Percentiles rank a stretch among this genome's conserved stretches.
These are phyloP conservation scores for Knipowitschia caucasica DNA, from an alignment of 2,797 vertebrate genomes.

Conservation along the genomic window DNA sequence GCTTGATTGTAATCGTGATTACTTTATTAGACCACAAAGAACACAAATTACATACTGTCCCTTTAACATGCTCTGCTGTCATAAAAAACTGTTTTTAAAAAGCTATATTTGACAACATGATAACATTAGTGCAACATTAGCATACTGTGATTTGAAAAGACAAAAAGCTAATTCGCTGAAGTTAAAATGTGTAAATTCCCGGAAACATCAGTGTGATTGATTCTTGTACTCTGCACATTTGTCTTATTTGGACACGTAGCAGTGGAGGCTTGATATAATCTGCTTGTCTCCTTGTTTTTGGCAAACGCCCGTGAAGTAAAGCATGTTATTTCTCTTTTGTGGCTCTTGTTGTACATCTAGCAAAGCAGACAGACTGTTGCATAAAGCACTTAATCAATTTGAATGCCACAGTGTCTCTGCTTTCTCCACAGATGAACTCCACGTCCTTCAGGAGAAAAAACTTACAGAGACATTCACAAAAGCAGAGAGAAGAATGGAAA, in stretches of 20 bases:
- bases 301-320: no score
- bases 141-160: no score
- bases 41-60: no score
- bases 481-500: slow-evolving; percentile 34
- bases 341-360: not conserved
- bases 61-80: no score
- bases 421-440: slow-evolving; percentile 1
- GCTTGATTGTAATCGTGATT: no score
- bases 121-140: no score
- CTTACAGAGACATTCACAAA: slow-evolving; percentile 22
- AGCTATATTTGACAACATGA: no score
- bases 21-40: no score
- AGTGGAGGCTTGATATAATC: slow-evolving; percentile 9
- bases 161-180: no score
- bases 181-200: no score
- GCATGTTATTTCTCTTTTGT: slow-evolving; percentile 12
- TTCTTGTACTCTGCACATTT: not conserved
- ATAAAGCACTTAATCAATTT: slow-evolving; percentile 3
- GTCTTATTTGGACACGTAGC: slow-evolving; percentile 7
- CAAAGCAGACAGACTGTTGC: not conserved
- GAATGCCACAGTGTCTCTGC: slow-evolving; percentile 1
- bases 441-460: slow-evolving; percentile 8
- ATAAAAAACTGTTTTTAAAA: no score
- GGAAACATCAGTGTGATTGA: no score
- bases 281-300: slow-evolving; percentile 15